A percentile compares a stretch with the other conserved stretches of the same genome.
These are phyloP conservation scores for Nyctalus aviator DNA, from an alignment of 2,797 vertebrate genomes.

Conservation along the genomic window DNA sequence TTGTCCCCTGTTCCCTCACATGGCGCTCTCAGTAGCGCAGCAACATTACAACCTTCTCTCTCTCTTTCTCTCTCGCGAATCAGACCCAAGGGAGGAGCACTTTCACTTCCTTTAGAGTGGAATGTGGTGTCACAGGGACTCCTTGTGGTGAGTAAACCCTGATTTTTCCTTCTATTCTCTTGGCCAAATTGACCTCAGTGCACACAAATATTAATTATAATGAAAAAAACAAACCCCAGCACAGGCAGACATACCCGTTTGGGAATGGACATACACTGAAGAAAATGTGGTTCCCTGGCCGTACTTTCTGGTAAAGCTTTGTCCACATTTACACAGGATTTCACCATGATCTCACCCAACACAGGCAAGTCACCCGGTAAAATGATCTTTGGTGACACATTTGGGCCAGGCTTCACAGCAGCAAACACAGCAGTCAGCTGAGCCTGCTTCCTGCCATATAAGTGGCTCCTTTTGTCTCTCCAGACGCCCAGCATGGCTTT, in stretches of 20 bases:
- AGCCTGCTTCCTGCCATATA: not conserved
- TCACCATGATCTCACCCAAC: not conserved
- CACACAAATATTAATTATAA: constrained; percentile 62
- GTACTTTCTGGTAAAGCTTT: not conserved
- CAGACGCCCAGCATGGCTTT: not conserved
- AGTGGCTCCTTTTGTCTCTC: not conserved
- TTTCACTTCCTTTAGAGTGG: constrained; percentile 91
- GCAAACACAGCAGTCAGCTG: not conserved
- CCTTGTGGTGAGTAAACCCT: constrained; percentile 89
- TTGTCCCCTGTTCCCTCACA: constrained; percentile 81
- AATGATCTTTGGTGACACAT: not conserved
- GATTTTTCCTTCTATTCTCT: constrained; percentile 84
- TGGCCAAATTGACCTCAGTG: constrained; percentile 67
- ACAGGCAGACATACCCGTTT: constrained; percentile 12
- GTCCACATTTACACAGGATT: not conserved
- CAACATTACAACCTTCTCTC: constrained; percentile 88
- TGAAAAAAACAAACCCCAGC: not conserved
- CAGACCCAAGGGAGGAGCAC: constrained; percentile 89
- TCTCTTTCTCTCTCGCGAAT: constrained; percentile 89
- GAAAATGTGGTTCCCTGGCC: not conserved
- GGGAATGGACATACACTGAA: not conserved
- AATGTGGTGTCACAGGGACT: constrained; percentile 89
- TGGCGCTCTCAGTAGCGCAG: constrained; percentile 83
- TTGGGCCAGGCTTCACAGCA: not conserved
- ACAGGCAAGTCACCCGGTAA: not conserved